Base-by-base conservation (phyloP, 2,888 invertebrate genomes). In the Galerucella pusilla region DNA sequence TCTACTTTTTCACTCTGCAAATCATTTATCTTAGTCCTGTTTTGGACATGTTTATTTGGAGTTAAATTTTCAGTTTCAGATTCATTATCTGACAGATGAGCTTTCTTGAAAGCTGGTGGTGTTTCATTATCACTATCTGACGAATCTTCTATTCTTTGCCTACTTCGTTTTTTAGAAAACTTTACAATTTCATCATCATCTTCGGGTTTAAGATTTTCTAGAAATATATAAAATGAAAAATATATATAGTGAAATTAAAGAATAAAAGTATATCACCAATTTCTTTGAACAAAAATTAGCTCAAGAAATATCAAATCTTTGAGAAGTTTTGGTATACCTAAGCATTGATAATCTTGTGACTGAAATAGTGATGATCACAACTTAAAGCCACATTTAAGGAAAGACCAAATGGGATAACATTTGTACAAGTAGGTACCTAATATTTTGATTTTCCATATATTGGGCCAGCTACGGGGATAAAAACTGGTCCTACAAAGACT, bases 51-150 rank as follows among this genome's bases (percentile, higher is more conserved):
- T 60, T 69, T 76, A 59, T 78, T 77, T 11, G 77, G 76, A 20
- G 76, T 65, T 28, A 46, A 66, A 63, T 79, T 79, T 72, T 76
- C 79, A 14, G 60, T 71, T 64, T 91, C 93, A 59, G 92, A 92
- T 81, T 92, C 92, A 77, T 91, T 91, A n/a, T 66, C 60, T 5
- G 46, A 60, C 16, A 49, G n/a, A 90, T 72, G 28, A 57, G n/a
- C 12, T 60, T 63, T 63, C 57, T 71, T 67, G 11, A 63, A 14
- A 66, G 54, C 12, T 57, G 61, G 49, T 20, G 65, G 7, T 14
- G 20, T 72, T 49, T 46, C 72, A 71, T 12, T 16, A 20, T 72
- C 74, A 45, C 69, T 73, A 12, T 75, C 75, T n/a, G 71, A 71
- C 20, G 71, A 71, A 61, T 70, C 70, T 14, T 71, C 71, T 3